Evolutionary conservation across 2,797 vertebrate genomes (phyloP).

Genomic region (Oreochromis grahami): DNA sequence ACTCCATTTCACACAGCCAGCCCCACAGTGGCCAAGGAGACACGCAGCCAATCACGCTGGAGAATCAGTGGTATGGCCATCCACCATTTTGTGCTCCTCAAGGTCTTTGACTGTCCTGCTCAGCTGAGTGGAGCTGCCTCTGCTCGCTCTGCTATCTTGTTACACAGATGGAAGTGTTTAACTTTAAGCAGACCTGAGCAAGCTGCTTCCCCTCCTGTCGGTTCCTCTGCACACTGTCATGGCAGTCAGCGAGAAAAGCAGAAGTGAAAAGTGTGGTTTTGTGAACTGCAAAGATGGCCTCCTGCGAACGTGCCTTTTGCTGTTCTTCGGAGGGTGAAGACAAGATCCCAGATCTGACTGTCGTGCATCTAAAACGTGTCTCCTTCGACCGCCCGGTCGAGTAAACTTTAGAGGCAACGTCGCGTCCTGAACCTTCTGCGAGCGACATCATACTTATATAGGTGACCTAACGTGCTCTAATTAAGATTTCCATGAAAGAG

Average conservation of each 20-base stretch:
- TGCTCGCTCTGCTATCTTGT: constrained; percentile 70
- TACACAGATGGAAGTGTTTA: constrained; percentile 80
- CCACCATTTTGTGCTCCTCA: constrained; percentile 84
- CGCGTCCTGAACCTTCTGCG: not conserved
- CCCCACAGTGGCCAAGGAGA: constrained; percentile 74
- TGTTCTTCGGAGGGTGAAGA: constrained; percentile 22
- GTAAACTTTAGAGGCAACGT: not conserved
- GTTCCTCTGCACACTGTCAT: constrained; percentile 65
- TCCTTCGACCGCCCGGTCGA: not conserved
- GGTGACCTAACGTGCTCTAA: constrained; percentile 4
- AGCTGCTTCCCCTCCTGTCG: constrained; percentile 67
- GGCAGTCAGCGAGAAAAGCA: constrained; percentile 62
- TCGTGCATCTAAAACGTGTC: constrained; percentile 10
- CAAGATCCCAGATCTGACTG: constrained; percentile 10
- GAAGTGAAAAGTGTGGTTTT: constrained; percentile 65
- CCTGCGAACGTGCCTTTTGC: constrained; percentile 28
- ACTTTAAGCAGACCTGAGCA: constrained; percentile 69
- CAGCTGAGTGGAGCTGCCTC: constrained; percentile 61
- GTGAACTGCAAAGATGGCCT: constrained; percentile 48
- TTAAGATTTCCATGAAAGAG: not conserved
- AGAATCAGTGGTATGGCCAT: constrained; percentile 71
- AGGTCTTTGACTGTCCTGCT: constrained; percentile 76
- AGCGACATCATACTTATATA: not conserved
- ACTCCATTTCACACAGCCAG: constrained; percentile 86
- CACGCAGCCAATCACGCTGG: constrained; percentile 66